A percentile compares a stretch with the other conserved stretches of the same genome.
phyloP scores from a whole-genome alignment of 2,888 invertebrate genomes.

The Acrocyrtus sp. region DNA sequence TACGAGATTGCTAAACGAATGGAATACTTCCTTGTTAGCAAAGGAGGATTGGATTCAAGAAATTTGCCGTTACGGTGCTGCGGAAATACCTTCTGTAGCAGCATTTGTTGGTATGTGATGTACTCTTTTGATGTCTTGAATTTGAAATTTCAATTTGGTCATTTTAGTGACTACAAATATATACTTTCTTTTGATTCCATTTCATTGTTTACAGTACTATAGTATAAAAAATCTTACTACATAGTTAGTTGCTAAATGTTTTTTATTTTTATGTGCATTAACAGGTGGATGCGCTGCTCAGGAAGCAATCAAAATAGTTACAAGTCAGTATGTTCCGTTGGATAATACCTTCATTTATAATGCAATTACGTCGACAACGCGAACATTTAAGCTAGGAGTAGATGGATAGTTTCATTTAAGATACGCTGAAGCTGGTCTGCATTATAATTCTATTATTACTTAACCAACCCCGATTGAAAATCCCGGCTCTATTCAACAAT shows the following conservation, averaged over 20 bases:
- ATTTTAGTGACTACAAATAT: too few species aligned
- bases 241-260: too few species aligned
- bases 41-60: slow-evolving; percentile 96
- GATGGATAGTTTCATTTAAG: slow-evolving; percentile 70
- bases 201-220: too few species aligned
- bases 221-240: too few species aligned
- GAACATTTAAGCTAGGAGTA: slow-evolving; percentile 76
- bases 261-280: slow-evolving; percentile 4
- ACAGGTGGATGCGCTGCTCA: slow-evolving; percentile 92
- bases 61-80: slow-evolving; percentile 93
- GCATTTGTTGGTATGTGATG: slow-evolving; percentile 79
- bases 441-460: too few species aligned
- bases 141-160: not conserved
- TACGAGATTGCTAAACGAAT: slow-evolving; percentile 82
- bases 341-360: slow-evolving; percentile 97
- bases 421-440: too few species aligned
- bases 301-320: slow-evolving; percentile 94
- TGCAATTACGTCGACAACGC: slow-evolving; percentile 87
- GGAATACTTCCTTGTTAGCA: slow-evolving; percentile 78
- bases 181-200: too few species aligned
- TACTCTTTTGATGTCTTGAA: too few species aligned
- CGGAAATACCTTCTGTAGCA: slow-evolving; percentile 93
- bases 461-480: too few species aligned
- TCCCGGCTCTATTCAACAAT: too few species aligned
- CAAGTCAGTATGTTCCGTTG: slow-evolving; percentile 95